These are phyloP conservation scores for Mactra quadrangularis DNA, from an alignment of 1,140 invertebrate species.

Conservation along the genomic window DNA sequence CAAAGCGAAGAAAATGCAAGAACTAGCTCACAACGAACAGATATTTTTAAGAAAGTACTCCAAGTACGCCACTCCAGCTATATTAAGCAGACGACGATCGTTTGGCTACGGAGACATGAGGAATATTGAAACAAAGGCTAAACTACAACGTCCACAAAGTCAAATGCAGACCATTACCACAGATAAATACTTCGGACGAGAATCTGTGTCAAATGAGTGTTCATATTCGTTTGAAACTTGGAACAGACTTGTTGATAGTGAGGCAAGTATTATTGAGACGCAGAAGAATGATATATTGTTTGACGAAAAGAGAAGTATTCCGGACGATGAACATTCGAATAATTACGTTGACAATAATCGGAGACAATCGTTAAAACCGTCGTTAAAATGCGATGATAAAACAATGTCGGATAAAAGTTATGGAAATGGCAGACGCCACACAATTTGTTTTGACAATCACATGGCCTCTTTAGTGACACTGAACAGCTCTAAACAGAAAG, in stretches of 20 bases:
- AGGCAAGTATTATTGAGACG: slow-evolving; percentile 29
- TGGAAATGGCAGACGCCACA: slow-evolving; percentile 37
- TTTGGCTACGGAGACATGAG: not conserved
- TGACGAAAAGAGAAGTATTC: not conserved
- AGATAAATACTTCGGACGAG: not conserved
- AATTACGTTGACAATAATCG: not conserved
- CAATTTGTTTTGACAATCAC: not conserved
- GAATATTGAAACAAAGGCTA: not conserved
- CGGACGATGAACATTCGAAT: no score
- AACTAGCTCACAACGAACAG: slow-evolving; percentile 24
- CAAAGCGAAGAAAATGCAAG: slow-evolving; percentile 11
- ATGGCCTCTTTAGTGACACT: not conserved
- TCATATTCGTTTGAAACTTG: slow-evolving; percentile 45
- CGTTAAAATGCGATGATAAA: not conserved
- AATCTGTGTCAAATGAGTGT: slow-evolving; percentile 5
- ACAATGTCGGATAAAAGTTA: no score
- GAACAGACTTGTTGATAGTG: slow-evolving; percentile 18
- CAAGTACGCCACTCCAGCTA: slow-evolving; percentile 1
- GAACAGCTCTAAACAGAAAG: not conserved
- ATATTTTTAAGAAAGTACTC: slow-evolving; percentile 36
- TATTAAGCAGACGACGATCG: not conserved
- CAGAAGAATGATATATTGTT: slow-evolving; percentile 36
- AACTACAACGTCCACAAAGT: not conserved
- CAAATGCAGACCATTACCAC: not conserved
- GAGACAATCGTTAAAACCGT: slow-evolving; percentile 12